These are phyloP conservation scores for Tamandua tetradactyla DNA, from an alignment of 2,797 vertebrate species.

Conservation along the genomic window DNA sequence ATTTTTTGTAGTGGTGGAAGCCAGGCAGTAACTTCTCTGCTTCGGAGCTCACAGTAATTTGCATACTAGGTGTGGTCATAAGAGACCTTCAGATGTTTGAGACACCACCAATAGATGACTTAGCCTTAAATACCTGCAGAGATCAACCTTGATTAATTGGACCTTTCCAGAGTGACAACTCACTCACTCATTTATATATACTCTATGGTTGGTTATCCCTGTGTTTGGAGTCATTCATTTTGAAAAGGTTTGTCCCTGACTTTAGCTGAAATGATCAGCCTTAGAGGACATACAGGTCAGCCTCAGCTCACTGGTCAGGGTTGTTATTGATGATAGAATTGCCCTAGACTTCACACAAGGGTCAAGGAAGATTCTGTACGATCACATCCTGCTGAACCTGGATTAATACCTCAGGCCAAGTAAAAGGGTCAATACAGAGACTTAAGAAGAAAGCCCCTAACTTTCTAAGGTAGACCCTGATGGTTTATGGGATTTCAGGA, in stretches of 20 bases:
- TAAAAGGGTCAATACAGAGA: not conserved
- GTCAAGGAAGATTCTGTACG: not conserved
- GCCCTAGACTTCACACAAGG: no score
- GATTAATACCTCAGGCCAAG: not conserved
- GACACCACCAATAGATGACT: not conserved
- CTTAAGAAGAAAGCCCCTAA: not conserved
- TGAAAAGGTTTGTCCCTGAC: slow-evolving; percentile 6
- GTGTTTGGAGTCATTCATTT: not conserved
- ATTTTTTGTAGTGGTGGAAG: not conserved
- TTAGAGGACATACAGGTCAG: not conserved
- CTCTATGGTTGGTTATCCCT: not conserved
- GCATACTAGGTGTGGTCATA: not conserved
- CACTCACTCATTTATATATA: not conserved
- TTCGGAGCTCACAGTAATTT: not conserved
- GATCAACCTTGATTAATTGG: not conserved
- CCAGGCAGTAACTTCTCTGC: slow-evolving; percentile 18
- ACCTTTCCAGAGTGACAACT: not conserved
- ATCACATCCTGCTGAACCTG: not conserved
- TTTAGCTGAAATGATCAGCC: not conserved
- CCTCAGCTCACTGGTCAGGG: not conserved
- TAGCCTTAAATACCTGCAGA: not conserved
- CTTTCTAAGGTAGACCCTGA: not conserved
- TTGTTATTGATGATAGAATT: not conserved
- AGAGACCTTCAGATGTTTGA: not conserved
- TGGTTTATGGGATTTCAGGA: not conserved